Evolutionary conservation across 2,113 vertebrate species (phyloP).

Genomic region (Percopsis transmontana): DNA sequence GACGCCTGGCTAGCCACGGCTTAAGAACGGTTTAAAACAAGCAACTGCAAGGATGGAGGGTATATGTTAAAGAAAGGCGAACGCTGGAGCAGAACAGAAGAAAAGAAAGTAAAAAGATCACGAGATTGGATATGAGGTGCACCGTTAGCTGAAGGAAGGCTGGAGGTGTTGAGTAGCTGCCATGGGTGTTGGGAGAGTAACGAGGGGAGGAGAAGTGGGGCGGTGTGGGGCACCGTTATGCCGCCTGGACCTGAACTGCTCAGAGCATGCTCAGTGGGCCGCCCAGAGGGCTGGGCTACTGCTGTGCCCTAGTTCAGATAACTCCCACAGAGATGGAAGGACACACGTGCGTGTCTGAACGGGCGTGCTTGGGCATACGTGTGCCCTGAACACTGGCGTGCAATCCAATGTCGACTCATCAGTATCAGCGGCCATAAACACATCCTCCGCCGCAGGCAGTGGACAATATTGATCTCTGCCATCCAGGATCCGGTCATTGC

Average conservation of each 20-base stretch:
- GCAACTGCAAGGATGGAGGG: no score
- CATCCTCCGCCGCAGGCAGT: constrained; percentile 26
- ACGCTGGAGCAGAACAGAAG: neutral
- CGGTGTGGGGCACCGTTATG: constrained; percentile 28
- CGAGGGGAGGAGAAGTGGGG: constrained; percentile 8
- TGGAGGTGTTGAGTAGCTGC: no score
- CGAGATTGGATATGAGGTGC: neutral
- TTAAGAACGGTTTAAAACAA: neutral
- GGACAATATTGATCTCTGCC: constrained; percentile 44
- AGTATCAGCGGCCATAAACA: constrained; percentile 36
- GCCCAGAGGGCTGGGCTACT: constrained; percentile 50
- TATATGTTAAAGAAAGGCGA: no score
- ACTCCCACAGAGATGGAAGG: constrained; percentile 63
- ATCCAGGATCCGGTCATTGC: constrained; percentile 15
- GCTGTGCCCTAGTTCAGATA: constrained; percentile 70
- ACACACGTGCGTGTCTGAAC: constrained; percentile 34
- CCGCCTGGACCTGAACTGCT: constrained; percentile 39
- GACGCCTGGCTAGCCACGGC: neutral
- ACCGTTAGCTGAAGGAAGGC: neutral
- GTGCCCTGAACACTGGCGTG: constrained; percentile 38
- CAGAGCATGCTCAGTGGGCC: constrained; percentile 61
- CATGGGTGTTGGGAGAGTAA: constrained; percentile 8
- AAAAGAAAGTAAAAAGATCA: no score
- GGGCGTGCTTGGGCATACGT: constrained; percentile 15
- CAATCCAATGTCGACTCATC: constrained; percentile 47